These are phyloP conservation scores for Mimachlamys varia DNA, from an alignment of 2,888 invertebrate species.

Conservation along the genomic window DNA sequence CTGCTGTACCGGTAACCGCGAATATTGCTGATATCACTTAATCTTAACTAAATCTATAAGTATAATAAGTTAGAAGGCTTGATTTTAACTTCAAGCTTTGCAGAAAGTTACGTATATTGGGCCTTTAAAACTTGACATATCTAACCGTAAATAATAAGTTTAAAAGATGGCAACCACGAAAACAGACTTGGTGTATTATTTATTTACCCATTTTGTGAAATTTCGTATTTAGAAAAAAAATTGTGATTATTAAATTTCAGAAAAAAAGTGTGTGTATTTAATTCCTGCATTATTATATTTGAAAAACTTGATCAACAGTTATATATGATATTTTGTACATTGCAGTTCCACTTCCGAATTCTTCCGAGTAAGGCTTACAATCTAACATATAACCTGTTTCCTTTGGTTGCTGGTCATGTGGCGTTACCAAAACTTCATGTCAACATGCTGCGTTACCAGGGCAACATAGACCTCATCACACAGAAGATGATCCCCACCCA, in stretches of 20 bases:
- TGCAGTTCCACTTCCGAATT: conserved; percentile 81
- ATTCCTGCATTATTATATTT: not conserved
- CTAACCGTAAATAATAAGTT: too few species aligned
- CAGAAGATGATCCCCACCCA: conserved; percentile 86
- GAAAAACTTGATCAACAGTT: too few species aligned
- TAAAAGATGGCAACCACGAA: too few species aligned
- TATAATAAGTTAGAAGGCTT: too few species aligned
- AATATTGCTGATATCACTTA: too few species aligned
- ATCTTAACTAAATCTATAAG: too few species aligned
- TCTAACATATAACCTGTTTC: conserved; percentile 89
- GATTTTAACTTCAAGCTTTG: too few species aligned
- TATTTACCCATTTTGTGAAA: not conserved
- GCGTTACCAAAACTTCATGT: conserved; percentile 85
- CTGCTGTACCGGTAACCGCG: too few species aligned
- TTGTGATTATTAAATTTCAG: not conserved
- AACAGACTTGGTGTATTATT: too few species aligned
- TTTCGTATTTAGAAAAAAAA: not conserved
- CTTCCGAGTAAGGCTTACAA: conserved; percentile 79
- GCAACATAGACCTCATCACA: conserved; percentile 83
- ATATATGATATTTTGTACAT: conserved; percentile 37
- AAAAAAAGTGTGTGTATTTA: not conserved
- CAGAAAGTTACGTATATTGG: too few species aligned
- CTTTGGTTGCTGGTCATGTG: conserved; percentile 89
- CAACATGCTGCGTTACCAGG: conserved; percentile 80
- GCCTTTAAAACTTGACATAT: too few species aligned